A percentile compares a stretch with the other conserved stretches of the same genome.
These are phyloP conservation scores for Alectura lathami DNA, from an alignment of 2,113 vertebrate genomes.

Conservation along the genomic window DNA sequence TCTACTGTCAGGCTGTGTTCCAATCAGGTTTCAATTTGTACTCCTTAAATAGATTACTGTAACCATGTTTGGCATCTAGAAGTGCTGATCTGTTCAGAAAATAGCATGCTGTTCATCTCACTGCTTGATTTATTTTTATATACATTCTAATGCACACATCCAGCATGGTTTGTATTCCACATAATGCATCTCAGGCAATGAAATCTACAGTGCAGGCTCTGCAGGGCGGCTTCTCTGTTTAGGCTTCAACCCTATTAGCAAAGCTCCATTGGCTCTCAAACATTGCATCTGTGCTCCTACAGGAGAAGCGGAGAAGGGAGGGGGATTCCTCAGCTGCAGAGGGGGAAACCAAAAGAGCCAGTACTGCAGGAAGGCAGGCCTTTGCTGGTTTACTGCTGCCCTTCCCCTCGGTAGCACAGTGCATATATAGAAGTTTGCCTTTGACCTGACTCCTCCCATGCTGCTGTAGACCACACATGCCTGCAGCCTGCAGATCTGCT, in stretches of 20 bases:
- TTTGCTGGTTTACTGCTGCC: conserved; percentile 56
- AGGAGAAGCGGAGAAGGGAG: background rate
- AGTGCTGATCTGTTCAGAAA: conserved; percentile 17
- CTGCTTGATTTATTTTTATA: conserved; percentile 34
- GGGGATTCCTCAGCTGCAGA: conserved; percentile 17
- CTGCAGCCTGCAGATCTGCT: background rate
- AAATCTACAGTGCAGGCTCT: background rate
- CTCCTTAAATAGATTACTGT: conserved; percentile 27
- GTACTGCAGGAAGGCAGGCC: conserved; percentile 1
- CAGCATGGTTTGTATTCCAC: background rate
- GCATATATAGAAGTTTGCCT: conserved; percentile 28
- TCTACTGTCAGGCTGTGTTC: background rate
- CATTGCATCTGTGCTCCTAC: background rate
- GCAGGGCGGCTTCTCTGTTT: background rate
- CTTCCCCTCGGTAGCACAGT: background rate
- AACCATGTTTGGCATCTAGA: conserved; percentile 36
- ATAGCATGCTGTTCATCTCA: background rate
- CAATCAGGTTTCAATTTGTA: conserved; percentile 44
- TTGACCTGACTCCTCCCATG: conserved; percentile 43
- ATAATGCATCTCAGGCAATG: background rate
- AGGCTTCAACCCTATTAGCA: conserved; percentile 12
- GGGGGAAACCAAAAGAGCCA: background rate
- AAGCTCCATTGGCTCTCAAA: background rate
- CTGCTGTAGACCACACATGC: conserved; percentile 34
- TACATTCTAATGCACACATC: background rate